These are phyloP conservation scores for Enteromius fasciolatus DNA, from an alignment of 2,797 vertebrate genomes.

Conservation along the genomic window DNA sequence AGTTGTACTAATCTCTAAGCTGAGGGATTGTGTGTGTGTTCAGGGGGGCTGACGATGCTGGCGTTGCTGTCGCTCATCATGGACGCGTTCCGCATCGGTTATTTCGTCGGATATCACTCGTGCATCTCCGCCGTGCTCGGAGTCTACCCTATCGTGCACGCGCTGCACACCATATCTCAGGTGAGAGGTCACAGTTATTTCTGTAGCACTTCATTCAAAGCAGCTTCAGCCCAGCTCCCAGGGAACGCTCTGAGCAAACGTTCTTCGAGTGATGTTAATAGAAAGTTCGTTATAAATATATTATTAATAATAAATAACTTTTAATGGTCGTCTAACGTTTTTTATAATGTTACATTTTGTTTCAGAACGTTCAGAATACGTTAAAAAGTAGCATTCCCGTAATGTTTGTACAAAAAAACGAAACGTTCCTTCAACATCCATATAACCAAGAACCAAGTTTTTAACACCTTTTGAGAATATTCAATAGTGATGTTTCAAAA, in stretches of 20 bases:
- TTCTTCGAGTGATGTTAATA: too few relatives aligned
- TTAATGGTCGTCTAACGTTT: not conserved
- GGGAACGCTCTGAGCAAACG: not conserved
- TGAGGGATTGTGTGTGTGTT: not conserved
- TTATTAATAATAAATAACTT: too few relatives aligned
- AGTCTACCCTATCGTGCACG: slow-evolving; percentile 89
- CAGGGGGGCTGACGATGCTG: slow-evolving; percentile 92
- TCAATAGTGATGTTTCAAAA: not conserved
- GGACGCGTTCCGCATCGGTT: slow-evolving; percentile 92
- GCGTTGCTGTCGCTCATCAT: slow-evolving; percentile 91
- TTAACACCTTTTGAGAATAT: not conserved
- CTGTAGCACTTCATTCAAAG: not conserved
- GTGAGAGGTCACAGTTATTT: slow-evolving; percentile 70
- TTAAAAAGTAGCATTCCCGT: not conserved
- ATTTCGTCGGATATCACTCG: slow-evolving; percentile 88
- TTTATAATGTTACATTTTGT: not conserved
- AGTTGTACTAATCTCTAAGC: too few relatives aligned
- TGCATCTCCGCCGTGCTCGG: slow-evolving; percentile 88
- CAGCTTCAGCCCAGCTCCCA: not conserved
- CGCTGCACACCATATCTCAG: slow-evolving; percentile 91
- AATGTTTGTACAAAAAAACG: not conserved
- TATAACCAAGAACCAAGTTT: not conserved
- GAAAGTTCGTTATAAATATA: too few relatives aligned
- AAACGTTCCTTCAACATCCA: not conserved
- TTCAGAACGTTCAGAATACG: not conserved